Evolutionary conservation across 2,797 vertebrate species (phyloP), one percentile per base, ranked within the genome.

Genomic region (Leucoraja ocellata): DNA sequence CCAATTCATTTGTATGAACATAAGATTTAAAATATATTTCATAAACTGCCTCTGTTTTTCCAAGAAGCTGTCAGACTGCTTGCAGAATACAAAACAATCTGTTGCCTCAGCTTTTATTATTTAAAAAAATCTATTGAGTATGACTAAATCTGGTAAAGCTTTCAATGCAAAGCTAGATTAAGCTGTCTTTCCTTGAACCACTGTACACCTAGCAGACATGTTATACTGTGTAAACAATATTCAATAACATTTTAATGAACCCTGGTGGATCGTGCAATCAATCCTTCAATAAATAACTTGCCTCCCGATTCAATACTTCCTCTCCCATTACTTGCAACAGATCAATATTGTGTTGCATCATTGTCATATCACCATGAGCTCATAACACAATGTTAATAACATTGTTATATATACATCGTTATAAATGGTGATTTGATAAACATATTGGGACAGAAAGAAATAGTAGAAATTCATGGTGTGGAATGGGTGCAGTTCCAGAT

Each of bases 121-220:
- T 90, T 46, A 39, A 71, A 81, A 81, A 36, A 36, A 23, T 63
- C n/a, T 63, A 68, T 91, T 91, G 46, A 23, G 21, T 21, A 28
- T 46, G 39, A 76, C 76, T 92, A 92, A 92, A 76, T 92, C 65
- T 74, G 39, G 73, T 76, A 28, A 92, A 92, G 71, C 36, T 92
- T 92, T 21, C 54, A 71, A 28, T 14, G 68, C 68, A 71, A 46
- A 73, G 10, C 36, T 71, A 74, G 23, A 16, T 54, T 91, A 74
- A 73, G 71, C 36, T 91, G 9, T 23, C 3, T 73, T 71, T 71
- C 36, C 39, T 1, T 91, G 65, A 91, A 46, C 32, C 46, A 46
- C 46, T 91, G 23, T 16, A 39, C 32, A 91, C 0, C 88, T 21
- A 39, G 39, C 76, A 46, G 39, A 1, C 39, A n/a, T 71, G 73